phyloP scores from a whole-genome alignment of 2,888 invertebrate genomes.

The Metallyticus violacea region DNA sequence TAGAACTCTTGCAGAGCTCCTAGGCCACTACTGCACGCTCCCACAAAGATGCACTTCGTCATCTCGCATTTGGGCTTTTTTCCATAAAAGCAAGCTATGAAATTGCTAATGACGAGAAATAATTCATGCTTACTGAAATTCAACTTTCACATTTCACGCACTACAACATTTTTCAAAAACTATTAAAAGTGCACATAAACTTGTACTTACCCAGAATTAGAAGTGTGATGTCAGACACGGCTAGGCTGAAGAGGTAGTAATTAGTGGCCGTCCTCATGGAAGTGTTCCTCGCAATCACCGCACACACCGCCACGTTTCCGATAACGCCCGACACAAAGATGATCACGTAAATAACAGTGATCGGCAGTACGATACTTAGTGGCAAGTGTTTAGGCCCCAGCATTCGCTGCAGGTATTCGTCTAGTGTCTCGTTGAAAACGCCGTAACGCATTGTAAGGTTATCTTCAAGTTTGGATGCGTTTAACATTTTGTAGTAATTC shows the following conservation, averaged over 20 bases:
- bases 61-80: too few species aligned
- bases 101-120: too few species aligned
- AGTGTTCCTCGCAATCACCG: conserved; percentile 76
- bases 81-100: too few species aligned
- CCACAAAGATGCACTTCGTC: too few species aligned
- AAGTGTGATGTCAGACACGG: conserved; percentile 79
- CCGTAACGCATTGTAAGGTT: background rate
- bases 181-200: too few species aligned
- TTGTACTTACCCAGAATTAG: conserved; percentile 75
- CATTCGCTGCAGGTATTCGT: conserved; percentile 56
- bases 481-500: too few species aligned
- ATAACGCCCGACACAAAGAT: conserved; percentile 81
- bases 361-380: conserved; percentile 50
- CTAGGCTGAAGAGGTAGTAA: conserved; percentile 86
- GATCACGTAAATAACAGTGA: conserved; percentile 67
- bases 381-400: conserved; percentile 64
- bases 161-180: too few species aligned
- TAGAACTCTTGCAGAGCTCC: too few species aligned
- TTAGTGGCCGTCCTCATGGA: conserved; percentile 89
- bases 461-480: too few species aligned
- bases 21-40: too few species aligned
- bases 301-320: conserved; percentile 81
- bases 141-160: too few species aligned
- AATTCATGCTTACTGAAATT: too few species aligned
- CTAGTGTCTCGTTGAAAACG: conserved; percentile 44